These are phyloP conservation scores for Tauraco erythrolophus DNA, from an alignment of 2,113 vertebrate species.

Conservation along the genomic window DNA sequence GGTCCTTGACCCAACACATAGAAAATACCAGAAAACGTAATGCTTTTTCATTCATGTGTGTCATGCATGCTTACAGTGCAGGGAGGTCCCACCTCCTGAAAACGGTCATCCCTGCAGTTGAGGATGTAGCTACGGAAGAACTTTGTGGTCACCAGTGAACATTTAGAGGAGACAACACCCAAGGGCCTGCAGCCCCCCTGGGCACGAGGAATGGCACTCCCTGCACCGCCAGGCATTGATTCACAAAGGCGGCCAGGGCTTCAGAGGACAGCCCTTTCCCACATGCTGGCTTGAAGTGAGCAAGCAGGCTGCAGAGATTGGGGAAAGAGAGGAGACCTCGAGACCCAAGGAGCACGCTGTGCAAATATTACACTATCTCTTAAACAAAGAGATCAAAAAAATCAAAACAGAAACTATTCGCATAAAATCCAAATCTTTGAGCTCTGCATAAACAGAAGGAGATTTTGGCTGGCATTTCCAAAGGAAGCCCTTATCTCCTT, in stretches of 20 bases:
- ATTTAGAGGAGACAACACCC: neutral
- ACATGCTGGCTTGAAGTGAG: neutral
- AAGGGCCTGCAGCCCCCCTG: neutral
- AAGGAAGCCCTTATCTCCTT: constrained; percentile 76
- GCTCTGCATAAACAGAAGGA: constrained; percentile 75
- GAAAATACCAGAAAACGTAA: rapidly evolving
- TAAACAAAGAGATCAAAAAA: constrained; percentile 60
- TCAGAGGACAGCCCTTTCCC: neutral
- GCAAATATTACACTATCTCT: constrained; percentile 51
- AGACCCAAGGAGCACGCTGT: neutral
- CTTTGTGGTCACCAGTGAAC: neutral
- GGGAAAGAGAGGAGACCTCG: neutral
- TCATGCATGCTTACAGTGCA: rapidly evolving
- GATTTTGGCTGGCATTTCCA: constrained; percentile 71
- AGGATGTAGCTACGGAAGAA: neutral
- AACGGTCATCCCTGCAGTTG: rapidly evolving
- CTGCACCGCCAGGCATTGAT: neutral
- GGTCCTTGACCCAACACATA: neutral
- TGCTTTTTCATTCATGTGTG: neutral
- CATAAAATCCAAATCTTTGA: constrained; percentile 78
- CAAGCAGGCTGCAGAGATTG: neutral
- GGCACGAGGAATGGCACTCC: neutral
- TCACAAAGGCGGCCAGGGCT: neutral
- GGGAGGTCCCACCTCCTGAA: neutral
- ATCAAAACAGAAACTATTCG: constrained; percentile 72